Evolutionary conservation across 2,113 vertebrate species (phyloP).

Genomic region (Ailurus styani): DNA sequence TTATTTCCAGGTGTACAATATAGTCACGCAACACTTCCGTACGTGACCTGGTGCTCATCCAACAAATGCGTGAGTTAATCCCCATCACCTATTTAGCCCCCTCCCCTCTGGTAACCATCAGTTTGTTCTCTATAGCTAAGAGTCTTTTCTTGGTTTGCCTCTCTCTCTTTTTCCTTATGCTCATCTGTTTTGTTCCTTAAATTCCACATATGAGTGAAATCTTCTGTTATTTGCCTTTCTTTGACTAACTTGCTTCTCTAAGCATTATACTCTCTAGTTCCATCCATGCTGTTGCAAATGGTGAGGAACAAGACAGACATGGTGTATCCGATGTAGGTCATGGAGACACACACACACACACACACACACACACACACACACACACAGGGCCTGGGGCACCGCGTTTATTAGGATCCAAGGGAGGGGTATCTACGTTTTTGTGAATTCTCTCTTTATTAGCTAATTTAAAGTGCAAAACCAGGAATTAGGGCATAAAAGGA

Average conservation of each 20-base stretch:
- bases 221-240: neutral
- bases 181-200: neutral
- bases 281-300: neutral
- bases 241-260: neutral
- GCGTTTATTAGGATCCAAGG: neutral
- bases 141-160: neutral
- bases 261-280: neutral
- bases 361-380: neutral
- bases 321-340: neutral
- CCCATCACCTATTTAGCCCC: neutral
- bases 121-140: neutral
- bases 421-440: neutral
- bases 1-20: neutral
- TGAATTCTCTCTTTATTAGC: neutral
- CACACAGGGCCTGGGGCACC: neutral
- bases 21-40: neutral
- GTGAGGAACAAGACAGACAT: neutral
- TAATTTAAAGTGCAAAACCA: neutral
- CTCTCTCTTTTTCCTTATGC: neutral
- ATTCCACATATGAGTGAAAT: neutral
- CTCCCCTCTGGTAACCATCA: neutral
- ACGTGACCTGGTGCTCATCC: neutral
- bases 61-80: neutral
- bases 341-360: too few relatives aligned
- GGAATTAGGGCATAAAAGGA: neutral